Evolutionary conservation across 2,888 invertebrate genomes (phyloP).

Genomic region (Rhagophthalmus giganteus): DNA sequence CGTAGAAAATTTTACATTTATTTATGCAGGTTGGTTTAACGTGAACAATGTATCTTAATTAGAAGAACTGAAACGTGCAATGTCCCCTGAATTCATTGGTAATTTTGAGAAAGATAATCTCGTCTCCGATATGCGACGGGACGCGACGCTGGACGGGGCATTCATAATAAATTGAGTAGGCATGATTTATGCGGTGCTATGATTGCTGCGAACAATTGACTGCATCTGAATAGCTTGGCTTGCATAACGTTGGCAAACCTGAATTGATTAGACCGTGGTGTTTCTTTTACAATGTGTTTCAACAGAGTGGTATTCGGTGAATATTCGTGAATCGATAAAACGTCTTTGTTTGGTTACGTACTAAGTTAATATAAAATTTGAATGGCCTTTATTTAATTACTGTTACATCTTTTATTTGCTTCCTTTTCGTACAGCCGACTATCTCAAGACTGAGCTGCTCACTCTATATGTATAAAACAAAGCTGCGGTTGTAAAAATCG

Average conservation of each 20-base stretch:
- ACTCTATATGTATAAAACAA: too few species aligned
- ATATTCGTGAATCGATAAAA: not conserved
- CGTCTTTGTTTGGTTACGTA: too few species aligned
- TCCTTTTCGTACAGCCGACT: too few species aligned
- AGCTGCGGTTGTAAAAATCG: too few species aligned
- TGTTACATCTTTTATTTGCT: too few species aligned
- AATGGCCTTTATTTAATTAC: too few species aligned
- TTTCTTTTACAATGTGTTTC: constrained; percentile 20
- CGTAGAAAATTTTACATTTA: too few species aligned
- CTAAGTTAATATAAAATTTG: too few species aligned
- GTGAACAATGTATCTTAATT: too few species aligned
- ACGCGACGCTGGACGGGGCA: constrained; percentile 34
- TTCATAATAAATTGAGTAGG: constrained; percentile 34
- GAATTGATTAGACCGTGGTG: constrained; percentile 23
- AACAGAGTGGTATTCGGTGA: too few species aligned
- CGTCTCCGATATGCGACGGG: constrained; percentile 35
- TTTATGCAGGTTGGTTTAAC: too few species aligned
- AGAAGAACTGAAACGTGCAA: constrained; percentile 6
- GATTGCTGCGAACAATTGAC: constrained; percentile 42
- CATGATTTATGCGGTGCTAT: constrained; percentile 41
- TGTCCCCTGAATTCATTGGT: constrained; percentile 7
- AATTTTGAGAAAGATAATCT: constrained; percentile 17
- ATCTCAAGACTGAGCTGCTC: too few species aligned
- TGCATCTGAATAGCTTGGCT: constrained; percentile 22
- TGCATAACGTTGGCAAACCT: constrained; percentile 20